Percentiles rank a stretch among this genome's conserved stretches.
These are phyloP conservation scores for Trachymyrmex septentrionalis DNA, from an alignment of 1,140 invertebrate genomes.

Conservation along the genomic window DNA sequence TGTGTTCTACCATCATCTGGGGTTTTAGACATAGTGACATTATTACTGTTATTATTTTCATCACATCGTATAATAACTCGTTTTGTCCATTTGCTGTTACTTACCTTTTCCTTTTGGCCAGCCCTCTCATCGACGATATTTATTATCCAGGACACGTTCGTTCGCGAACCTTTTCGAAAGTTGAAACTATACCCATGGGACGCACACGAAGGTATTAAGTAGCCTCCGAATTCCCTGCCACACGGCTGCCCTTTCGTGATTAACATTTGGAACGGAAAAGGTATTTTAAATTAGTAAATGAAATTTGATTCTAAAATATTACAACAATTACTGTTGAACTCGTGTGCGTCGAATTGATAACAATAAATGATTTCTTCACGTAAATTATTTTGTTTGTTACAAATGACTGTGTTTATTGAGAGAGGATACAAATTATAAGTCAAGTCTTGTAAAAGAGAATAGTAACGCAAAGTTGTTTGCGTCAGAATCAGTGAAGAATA, in stretches of 20 bases:
- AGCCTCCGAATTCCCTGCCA: conserved; percentile 35
- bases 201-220: conserved; percentile 66
- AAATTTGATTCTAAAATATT: background rate
- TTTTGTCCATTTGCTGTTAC: background rate
- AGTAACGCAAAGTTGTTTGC: background rate
- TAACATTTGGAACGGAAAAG: conserved; percentile 49
- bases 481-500: background rate
- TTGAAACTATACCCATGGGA: conserved; percentile 50
- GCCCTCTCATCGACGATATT: conserved; percentile 73
- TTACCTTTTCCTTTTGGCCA: conserved; percentile 47
- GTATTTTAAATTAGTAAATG: conserved; percentile 43
- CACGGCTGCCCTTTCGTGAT: conserved; percentile 1
- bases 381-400: background rate
- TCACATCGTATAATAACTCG: background rate
- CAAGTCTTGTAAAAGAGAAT: background rate
- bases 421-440: background rate
- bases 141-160: conserved; percentile 81
- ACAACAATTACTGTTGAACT: background rate
- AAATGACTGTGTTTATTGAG: background rate
- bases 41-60: conserved; percentile 24
- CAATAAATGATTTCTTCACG: background rate
- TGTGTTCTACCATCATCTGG: too few relatives aligned
- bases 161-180: conserved; percentile 71
- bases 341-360: background rate
- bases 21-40: background rate